These are phyloP conservation scores for Silurus lanzhouensis DNA, from an alignment of 2,797 vertebrate genomes.

Conservation along the genomic window DNA sequence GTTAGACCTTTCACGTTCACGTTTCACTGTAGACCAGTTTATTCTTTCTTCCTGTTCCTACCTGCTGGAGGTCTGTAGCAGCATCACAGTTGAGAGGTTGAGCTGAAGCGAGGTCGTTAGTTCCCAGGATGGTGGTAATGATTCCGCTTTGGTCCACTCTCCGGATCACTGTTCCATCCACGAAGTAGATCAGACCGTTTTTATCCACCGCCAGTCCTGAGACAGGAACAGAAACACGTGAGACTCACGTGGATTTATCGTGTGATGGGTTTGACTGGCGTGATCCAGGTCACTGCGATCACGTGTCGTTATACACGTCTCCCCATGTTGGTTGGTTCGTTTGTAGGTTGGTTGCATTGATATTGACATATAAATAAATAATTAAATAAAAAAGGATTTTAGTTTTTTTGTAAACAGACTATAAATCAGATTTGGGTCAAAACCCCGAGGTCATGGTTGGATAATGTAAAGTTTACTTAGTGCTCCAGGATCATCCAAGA, in stretches of 20 bases:
- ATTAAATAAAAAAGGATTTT: background rate
- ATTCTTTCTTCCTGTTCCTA: conserved; percentile 52
- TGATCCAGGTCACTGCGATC: conserved; percentile 82
- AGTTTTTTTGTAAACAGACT: background rate
- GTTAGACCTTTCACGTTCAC: no score
- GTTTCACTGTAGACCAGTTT: background rate
- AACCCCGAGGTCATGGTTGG: background rate
- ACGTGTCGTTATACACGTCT: conserved; percentile 76
- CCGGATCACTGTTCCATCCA: conserved; percentile 95
- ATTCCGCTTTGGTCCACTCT: conserved; percentile 96
- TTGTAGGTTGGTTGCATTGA: background rate
- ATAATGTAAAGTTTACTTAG: conserved; percentile 15
- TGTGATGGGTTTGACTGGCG: conserved; percentile 76
- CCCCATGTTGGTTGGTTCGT: background rate
- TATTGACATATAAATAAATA: background rate
- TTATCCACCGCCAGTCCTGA: conserved; percentile 93
- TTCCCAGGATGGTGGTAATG: conserved; percentile 94
- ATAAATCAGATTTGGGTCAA: background rate
- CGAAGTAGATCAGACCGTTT: conserved; percentile 95
- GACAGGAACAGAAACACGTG: conserved; percentile 58
- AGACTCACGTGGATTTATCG: conserved; percentile 60
- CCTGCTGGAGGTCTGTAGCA: conserved; percentile 98
- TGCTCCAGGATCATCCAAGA: background rate
- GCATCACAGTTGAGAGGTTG: conserved; percentile 93
- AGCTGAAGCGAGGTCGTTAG: conserved; percentile 94